Evolutionary conservation across 2,888 invertebrate genomes (phyloP).

Genomic region (Osmoderma eremita): DNA sequence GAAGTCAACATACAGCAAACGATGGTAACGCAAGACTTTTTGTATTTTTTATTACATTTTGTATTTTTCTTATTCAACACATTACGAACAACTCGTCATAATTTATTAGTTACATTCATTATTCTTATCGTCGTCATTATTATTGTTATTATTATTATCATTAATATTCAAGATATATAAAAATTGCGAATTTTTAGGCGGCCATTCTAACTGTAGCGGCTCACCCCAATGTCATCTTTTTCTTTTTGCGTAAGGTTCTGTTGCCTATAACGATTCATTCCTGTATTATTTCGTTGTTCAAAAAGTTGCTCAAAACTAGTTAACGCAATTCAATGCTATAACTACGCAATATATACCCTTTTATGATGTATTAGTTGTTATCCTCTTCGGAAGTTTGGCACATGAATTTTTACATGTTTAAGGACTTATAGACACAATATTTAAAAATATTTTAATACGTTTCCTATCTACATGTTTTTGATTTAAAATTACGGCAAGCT

Average conservation of each 20-base stretch:
- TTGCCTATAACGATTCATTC: slow-evolving; percentile 12
- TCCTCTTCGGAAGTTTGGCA: slow-evolving; percentile 14
- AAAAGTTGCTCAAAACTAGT: slow-evolving; percentile 24
- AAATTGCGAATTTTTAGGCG: slow-evolving; percentile 32
- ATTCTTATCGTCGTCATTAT: slow-evolving; percentile 29
- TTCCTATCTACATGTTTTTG: too few relatives aligned
- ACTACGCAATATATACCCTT: slow-evolving; percentile 1
- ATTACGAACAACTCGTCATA: slow-evolving; percentile 37
- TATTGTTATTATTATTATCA: slow-evolving; percentile 4
- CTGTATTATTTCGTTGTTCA: slow-evolving; percentile 37
- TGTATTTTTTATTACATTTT: slow-evolving; percentile 22
- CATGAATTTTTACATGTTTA: slow-evolving; percentile 16
- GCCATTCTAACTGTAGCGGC: slow-evolving; percentile 28
- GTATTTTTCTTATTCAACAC: slow-evolving; percentile 37
- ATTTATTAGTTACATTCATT: slow-evolving; percentile 38
- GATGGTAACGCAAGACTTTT: slow-evolving; percentile 30
- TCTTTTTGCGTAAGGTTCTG: not conserved
- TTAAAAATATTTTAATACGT: not conserved
- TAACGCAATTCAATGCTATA: slow-evolving; percentile 4
- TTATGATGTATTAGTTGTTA: too few relatives aligned
- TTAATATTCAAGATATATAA: slow-evolving; percentile 32
- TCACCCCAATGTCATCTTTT: slow-evolving; percentile 11
- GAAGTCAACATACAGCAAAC: slow-evolving; percentile 34
- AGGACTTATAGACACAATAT: slow-evolving; percentile 21
- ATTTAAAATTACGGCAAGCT: too few relatives aligned